Conservation (phyloP, 2,797 vertebrate genomes). For the Avahi laniger region DNA sequence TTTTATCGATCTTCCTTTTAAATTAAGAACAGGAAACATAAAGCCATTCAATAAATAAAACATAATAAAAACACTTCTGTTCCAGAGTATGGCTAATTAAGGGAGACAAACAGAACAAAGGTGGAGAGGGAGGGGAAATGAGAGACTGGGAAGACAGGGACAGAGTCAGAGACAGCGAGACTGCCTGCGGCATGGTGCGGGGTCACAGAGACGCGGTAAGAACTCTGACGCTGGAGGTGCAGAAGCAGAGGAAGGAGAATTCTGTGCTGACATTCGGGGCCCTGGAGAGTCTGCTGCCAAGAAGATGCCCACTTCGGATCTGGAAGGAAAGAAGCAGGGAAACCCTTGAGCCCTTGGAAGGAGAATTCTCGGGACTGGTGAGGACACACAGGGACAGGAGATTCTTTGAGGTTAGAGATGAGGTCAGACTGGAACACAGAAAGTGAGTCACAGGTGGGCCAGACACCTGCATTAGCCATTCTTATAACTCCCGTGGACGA, state of each 20-base stretch:
- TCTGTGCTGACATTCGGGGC: background rate
- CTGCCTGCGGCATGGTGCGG: accelerated
- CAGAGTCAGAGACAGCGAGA: background rate
- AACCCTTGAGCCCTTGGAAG: background rate
- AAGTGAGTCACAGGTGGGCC: background rate
- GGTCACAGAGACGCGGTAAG: background rate
- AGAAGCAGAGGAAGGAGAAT: background rate
- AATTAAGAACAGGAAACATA: slow-evolving; percentile 77
- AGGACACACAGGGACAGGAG: accelerated
- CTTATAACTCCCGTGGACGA: no score
- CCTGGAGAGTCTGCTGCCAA: background rate
- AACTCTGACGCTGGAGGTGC: background rate
- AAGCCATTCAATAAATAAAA: slow-evolving; percentile 78
- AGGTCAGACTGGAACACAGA: background rate
- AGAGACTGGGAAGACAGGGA: background rate
- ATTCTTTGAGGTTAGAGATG: background rate
- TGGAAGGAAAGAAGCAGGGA: background rate
- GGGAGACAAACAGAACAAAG: slow-evolving; percentile 64
- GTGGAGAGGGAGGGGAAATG: background rate
- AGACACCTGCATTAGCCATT: background rate
- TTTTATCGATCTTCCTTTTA: slow-evolving; percentile 77
- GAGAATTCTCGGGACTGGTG: background rate
- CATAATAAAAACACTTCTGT: slow-evolving; percentile 73
- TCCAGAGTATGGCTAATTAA: slow-evolving; percentile 74
- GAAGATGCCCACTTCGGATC: background rate